phyloP scores from a whole-genome alignment of 1,140 invertebrate genomes.

The Bathynomus jamesi region DNA sequence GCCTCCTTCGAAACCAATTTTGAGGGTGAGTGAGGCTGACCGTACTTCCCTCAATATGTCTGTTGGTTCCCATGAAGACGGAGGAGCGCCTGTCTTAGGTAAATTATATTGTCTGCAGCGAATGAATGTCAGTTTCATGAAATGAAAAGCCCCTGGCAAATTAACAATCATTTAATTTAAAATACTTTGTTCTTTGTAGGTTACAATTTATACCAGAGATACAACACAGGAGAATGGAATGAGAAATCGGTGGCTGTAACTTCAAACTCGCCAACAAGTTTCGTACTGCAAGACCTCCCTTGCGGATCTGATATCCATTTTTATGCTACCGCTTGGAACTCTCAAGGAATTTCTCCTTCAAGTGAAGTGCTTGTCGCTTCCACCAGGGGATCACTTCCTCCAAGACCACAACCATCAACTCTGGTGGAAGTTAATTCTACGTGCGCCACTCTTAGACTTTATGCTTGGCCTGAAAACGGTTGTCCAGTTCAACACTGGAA shows the following conservation, averaged over 20 bases:
- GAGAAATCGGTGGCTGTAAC: neutral
- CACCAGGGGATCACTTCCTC: constrained; percentile 19
- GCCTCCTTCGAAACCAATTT: constrained; percentile 1
- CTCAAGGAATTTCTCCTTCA: constrained; percentile 21
- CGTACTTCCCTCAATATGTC: constrained; percentile 15
- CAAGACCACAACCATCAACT: constrained; percentile 14
- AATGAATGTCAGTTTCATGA: too few relatives aligned
- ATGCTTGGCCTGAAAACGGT: constrained; percentile 27
- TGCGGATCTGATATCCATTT: constrained; percentile 24
- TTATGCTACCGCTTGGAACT: constrained; percentile 25
- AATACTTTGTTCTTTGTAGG: neutral
- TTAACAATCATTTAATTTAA: too few relatives aligned
- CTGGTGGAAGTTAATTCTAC: constrained; percentile 29
- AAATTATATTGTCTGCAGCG: too few relatives aligned
- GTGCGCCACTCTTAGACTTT: constrained; percentile 26
- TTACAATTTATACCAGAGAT: neutral
- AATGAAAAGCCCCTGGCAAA: too few relatives aligned
- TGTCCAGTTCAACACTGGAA: constrained; percentile 34
- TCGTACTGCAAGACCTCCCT: constrained; percentile 16
- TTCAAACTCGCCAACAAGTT: neutral
- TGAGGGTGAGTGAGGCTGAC: constrained; percentile 5
- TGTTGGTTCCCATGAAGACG: constrained; percentile 6
- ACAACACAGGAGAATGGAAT: neutral
- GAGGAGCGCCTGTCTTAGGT: constrained; percentile 11
- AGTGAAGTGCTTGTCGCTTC: constrained; percentile 21